Evolutionary conservation across 1,140 invertebrate species (phyloP).

Genomic region (Cherax destructor): DNA sequence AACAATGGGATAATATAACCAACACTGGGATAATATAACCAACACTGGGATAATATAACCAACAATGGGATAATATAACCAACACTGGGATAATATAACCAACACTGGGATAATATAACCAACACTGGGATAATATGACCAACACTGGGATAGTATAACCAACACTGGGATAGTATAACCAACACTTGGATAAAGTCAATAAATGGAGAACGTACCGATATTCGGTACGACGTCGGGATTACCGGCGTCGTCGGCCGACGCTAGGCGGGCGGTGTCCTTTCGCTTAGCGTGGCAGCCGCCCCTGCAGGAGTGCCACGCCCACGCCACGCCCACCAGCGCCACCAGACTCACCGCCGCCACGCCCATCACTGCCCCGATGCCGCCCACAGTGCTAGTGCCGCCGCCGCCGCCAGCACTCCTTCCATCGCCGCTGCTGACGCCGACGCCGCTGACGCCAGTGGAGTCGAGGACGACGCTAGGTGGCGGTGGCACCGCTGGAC

Average conservation of each 20-base stretch:
- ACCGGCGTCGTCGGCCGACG: background rate
- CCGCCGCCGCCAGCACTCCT: background rate
- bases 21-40: too few relatives aligned
- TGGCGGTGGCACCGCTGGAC: background rate
- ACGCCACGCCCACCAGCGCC: background rate
- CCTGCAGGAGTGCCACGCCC: background rate
- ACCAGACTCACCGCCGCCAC: slow-evolving; percentile 7
- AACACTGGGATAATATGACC: too few relatives aligned
- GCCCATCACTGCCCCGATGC: background rate
- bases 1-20: too few relatives aligned
- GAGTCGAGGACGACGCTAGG: background rate
- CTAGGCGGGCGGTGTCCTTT: background rate
- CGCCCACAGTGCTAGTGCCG: background rate
- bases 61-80: too few relatives aligned
- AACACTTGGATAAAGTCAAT: too few relatives aligned
- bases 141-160: too few relatives aligned
- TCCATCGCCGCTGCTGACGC: background rate
- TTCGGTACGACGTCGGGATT: background rate
- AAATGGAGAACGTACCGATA: background rate
- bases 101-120: too few relatives aligned
- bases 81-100: too few relatives aligned
- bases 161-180: too few relatives aligned
- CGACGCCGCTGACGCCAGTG: background rate
- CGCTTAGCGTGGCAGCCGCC: background rate
- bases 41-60: too few relatives aligned